Base-by-base conservation (phyloP, 2,888 invertebrate genomes). In the Chymomyza procnemis region DNA sequence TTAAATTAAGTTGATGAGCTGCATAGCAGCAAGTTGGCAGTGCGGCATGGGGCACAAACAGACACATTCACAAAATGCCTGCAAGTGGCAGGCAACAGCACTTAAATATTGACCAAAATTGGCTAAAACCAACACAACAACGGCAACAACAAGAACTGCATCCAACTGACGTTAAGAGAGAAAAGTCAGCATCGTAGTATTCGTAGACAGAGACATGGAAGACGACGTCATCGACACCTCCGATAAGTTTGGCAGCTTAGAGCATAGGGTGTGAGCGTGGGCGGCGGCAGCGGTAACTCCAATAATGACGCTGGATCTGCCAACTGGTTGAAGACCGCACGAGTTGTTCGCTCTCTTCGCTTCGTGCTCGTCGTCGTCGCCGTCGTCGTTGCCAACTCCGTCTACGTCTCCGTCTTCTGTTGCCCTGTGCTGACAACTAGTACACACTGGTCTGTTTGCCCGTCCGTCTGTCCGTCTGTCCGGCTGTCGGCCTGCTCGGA, bases 141-240 rank as follows among this genome's bases (percentile, higher is more conserved):
- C 61, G 63, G 61, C 54, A 48, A 60, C 60, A 52, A 21, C 14
- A 12, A 50, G 5, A 50, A 50, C 50, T 50, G 12, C 34, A 50
- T 16, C 18, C 50, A 14, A 50, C 50, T 18, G 50, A 50, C 50
- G 50, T 18, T 19, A n/a, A n/a, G 50, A 58, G 63, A 58, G 56
- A 57, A 50, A 63, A 47, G 48, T 26, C 52, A 67, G 66, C 69
- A 61, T 61, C 5, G 66, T 62, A 50, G 64, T 55, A 61, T 67
- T 61, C 54, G 69, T 68, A 61, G 64, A 47, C 26, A 4, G 22
- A 30, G 57, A 55, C 63, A 62, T 54, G 56, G 73, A 69, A 67
- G 67, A 70, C 84, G 85, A 88, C 83, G 83, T 83, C 83, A 83
- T 83, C 85, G 88, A 88, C 88, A 88, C 83, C 87, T 87, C 86